Base-by-base conservation (phyloP, 2,888 invertebrate genomes). In the Pristionchus exspectatus region DNA sequence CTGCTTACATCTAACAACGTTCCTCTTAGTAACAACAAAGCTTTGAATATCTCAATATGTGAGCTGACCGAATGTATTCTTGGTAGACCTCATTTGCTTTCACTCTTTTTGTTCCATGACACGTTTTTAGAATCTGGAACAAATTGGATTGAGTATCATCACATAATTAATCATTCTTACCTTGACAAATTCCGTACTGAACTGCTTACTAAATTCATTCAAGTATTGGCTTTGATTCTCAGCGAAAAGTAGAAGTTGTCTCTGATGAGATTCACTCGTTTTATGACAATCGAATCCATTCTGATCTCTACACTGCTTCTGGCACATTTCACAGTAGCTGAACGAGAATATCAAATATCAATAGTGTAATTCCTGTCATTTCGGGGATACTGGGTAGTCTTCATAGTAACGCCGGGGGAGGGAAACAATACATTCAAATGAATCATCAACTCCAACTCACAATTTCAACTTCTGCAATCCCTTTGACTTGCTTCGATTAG, bases 281-380 rank as follows among this genome's bases (percentile, higher is more conserved):
- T 98, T 98, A 95, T 99, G 99, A 96, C 99, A 99, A 95, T 99
- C 99, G 95, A 99, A 99, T 0, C 99, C 99, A 95, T 99, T 99
- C 95, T 96, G 98, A 95, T 99, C 99, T 18, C 99, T 96, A 95
- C 99, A 99, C 94, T 99, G 99, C 96, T 99, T 99, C 95, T 98
- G 97, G 96, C 99, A 99, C 98, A 99, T 99, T 96, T 99, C 98
- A 96, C 99, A 99, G 95, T 93, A 95, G 91, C 94, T 94, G 86
- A 44, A 92, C 89, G 0, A 50, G 44, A 50, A 9, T 38, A 38
- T 38, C 5, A 86, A 24, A 81, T 50, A 72, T 74, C 7, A 24
- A n/a, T 50, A 66, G 7, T 77, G 18, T 2, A 38, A 38, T 38
- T 38, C 38, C 38, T 38, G 38, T 38, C 38, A 38, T 38, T 38